phyloP scores from a whole-genome alignment of 2,113 vertebrate species.

The Gracilinanus agilis region DNA sequence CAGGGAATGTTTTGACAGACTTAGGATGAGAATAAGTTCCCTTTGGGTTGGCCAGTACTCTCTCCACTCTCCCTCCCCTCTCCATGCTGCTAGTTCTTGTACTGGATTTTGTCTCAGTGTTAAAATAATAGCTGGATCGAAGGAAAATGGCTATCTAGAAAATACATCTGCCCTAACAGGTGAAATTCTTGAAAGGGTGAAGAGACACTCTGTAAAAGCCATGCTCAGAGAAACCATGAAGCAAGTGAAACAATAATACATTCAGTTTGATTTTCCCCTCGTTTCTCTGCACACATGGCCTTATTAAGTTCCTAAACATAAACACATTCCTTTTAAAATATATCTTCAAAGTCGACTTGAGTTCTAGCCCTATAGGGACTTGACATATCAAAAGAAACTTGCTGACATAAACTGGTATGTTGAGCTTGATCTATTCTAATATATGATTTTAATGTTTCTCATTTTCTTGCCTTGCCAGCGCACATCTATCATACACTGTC shows the following conservation, averaged over 20 bases:
- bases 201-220: constrained; percentile 23
- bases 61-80: neutral
- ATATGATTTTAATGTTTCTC: constrained; percentile 91
- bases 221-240: constrained; percentile 45
- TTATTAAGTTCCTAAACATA: constrained; percentile 84
- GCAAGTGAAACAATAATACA: constrained; percentile 63
- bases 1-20: constrained; percentile 54
- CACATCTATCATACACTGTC: constrained; percentile 90
- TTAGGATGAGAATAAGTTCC: constrained; percentile 51
- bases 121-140: constrained; percentile 43
- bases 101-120: neutral
- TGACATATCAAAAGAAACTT: constrained; percentile 88
- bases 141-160: neutral
- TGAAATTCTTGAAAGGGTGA: constrained; percentile 11
- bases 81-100: too few species aligned
- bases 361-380: constrained; percentile 82
- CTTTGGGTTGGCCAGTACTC: neutral
- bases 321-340: constrained; percentile 86
- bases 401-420: constrained; percentile 86
- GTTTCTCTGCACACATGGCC: constrained; percentile 71
- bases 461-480: constrained; percentile 87
- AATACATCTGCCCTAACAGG: constrained; percentile 27
- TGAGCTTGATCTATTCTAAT: constrained; percentile 90
- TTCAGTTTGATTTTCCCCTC: constrained; percentile 75
- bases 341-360: constrained; percentile 86